Percentiles rank a stretch among this genome's conserved stretches.
These are phyloP conservation scores for Grus americana DNA, from an alignment of 2,113 vertebrate species.

Conservation along the genomic window DNA sequence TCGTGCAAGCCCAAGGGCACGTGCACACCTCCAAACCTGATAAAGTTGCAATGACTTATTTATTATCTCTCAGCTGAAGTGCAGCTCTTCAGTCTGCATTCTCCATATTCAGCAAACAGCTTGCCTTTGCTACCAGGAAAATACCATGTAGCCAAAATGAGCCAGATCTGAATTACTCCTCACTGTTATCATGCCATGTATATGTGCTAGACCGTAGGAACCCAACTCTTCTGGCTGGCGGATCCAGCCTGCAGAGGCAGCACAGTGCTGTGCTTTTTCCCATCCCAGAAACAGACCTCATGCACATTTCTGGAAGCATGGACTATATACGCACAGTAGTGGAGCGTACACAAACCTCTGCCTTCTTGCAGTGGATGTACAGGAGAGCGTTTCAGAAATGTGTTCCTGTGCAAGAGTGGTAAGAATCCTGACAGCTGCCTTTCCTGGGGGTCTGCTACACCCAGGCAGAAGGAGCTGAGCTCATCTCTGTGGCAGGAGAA, in stretches of 20 bases:
- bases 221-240: background rate
- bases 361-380: background rate
- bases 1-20: background rate
- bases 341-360: background rate
- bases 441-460: background rate
- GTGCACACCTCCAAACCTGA: background rate
- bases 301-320: background rate
- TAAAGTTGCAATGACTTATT: background rate
- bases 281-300: background rate
- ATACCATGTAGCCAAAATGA: background rate
- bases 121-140: background rate
- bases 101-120: background rate
- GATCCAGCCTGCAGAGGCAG: background rate
- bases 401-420: background rate
- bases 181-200: accelerated
- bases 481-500: slow-evolving; percentile 14
- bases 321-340: accelerated
- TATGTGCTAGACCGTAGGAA: background rate
- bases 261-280: background rate
- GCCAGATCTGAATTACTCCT: background rate
- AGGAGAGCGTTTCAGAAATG: background rate
- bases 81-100: background rate
- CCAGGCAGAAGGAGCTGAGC: background rate
- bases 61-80: background rate
- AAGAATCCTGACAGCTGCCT: background rate